Evolutionary conservation across 2,888 invertebrate species (phyloP).

Genomic region (Craniophora ligustri): DNA sequence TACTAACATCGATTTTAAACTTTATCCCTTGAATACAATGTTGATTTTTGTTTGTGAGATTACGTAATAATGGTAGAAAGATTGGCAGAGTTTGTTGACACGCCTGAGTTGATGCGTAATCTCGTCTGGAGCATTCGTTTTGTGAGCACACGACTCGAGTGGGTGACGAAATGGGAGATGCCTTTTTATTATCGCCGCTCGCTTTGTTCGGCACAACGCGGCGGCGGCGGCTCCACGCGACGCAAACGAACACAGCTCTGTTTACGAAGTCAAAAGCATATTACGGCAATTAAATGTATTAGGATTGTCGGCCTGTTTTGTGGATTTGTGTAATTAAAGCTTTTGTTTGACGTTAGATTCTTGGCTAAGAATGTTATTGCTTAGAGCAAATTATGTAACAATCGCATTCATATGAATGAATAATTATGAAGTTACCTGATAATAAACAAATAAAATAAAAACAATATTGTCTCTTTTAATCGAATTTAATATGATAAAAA

Average conservation of each 20-base stretch:
- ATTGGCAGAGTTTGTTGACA: slow-evolving; percentile 74
- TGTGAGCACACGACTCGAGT: slow-evolving; percentile 51
- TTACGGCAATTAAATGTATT: slow-evolving; percentile 52
- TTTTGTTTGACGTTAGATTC: slow-evolving; percentile 1
- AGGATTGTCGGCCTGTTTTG: slow-evolving; percentile 28
- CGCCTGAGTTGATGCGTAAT: slow-evolving; percentile 68
- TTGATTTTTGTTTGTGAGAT: slow-evolving; percentile 30
- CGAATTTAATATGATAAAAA: too few species aligned
- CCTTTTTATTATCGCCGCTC: slow-evolving; percentile 53
- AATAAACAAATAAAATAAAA: too few species aligned
- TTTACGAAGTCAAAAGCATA: slow-evolving; percentile 36
- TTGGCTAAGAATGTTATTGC: neutral
- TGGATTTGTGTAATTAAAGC: slow-evolving; percentile 39
- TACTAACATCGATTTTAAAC: slow-evolving; percentile 20
- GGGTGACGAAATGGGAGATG: slow-evolving; percentile 54
- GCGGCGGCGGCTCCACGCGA: slow-evolving; percentile 30
- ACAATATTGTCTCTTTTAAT: neutral
- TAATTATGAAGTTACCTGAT: too few species aligned
- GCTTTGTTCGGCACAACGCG: slow-evolving; percentile 40
- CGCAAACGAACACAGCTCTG: slow-evolving; percentile 34
- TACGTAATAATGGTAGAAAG: slow-evolving; percentile 67
- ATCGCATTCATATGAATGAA: too few species aligned
- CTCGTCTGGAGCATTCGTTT: slow-evolving; percentile 70
- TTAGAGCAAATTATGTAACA: too few species aligned
- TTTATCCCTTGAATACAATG: slow-evolving; percentile 22